These are phyloP conservation scores for Choristoneura rosaceana DNA, from an alignment of 2,888 invertebrate species.

Conservation along the genomic window DNA sequence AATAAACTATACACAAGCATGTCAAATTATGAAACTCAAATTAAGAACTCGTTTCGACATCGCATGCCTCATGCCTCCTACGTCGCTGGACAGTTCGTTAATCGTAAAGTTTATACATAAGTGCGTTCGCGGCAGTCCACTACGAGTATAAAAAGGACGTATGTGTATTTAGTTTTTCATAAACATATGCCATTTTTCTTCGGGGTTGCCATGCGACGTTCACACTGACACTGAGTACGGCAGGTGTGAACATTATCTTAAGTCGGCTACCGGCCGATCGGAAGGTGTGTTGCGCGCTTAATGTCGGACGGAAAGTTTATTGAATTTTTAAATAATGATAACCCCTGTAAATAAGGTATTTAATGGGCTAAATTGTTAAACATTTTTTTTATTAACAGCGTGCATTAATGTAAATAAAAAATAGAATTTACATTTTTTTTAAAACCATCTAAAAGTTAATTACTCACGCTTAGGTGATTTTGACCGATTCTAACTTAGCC, in stretches of 20 bases:
- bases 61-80: conserved; percentile 39
- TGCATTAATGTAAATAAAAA: not conserved
- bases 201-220: conserved; percentile 74
- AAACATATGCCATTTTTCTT: conserved; percentile 42
- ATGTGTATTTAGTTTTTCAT: not conserved
- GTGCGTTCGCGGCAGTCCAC: conserved; percentile 35
- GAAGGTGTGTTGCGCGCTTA: conserved; percentile 64
- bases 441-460: not conserved
- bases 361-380: conserved; percentile 1
- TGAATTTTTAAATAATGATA: conserved; percentile 42
- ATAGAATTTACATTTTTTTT: not conserved
- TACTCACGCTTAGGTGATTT: not conserved
- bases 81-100: conserved; percentile 37
- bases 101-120: conserved; percentile 48
- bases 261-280: conserved; percentile 78
- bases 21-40: conserved; percentile 40
- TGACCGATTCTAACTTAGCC: not conserved
- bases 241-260: conserved; percentile 85
- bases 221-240: conserved; percentile 67
- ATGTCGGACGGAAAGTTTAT: conserved; percentile 48
- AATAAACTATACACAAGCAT: conserved; percentile 30
- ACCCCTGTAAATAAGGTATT: conserved; percentile 33
- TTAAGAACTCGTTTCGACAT: conserved; percentile 39
- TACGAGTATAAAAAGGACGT: not conserved
- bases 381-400: not conserved